Evolutionary conservation across 2,797 vertebrate genomes (phyloP).

Genomic region (Peromyscus nudipes): DNA sequence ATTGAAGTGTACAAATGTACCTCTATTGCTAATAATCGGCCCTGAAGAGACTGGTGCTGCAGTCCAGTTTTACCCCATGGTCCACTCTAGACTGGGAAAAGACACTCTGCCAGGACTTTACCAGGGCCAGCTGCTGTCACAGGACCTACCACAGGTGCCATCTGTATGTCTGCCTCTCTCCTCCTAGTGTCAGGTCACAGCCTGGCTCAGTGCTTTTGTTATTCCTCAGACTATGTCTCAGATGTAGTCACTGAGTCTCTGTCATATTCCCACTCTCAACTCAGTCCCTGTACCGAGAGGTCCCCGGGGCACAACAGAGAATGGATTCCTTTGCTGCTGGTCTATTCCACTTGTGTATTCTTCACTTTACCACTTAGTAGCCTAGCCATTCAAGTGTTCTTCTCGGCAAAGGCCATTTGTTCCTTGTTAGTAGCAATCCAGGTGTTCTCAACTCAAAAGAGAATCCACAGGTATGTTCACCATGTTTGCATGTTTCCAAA

Average conservation of each 20-base stretch:
- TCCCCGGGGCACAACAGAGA: not conserved
- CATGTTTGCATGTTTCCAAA: not conserved
- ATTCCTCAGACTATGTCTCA: not conserved
- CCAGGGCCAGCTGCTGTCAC: not conserved
- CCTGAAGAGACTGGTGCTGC: not conserved
- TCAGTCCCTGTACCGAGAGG: not conserved
- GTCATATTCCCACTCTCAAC: not conserved
- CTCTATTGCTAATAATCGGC: not conserved
- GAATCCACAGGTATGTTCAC: not conserved
- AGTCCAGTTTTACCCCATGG: not conserved
- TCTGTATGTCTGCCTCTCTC: not conserved
- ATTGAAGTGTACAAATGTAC: not conserved
- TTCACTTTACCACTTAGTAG: not conserved
- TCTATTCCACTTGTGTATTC: not conserved
- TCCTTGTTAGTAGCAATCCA: not conserved
- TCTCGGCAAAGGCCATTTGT: not conserved
- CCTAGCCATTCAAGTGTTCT: not conserved
- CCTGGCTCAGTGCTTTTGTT: too few relatives aligned
- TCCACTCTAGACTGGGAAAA: not conserved
- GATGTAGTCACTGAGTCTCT: not conserved
- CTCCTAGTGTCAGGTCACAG: not conserved
- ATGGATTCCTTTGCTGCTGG: not conserved
- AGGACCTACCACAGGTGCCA: rapidly evolving
- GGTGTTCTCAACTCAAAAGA: not conserved
- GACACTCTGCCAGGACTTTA: not conserved